Percentiles rank a stretch among this genome's conserved stretches.
These are phyloP conservation scores for Lepus timidus DNA, from an alignment of 2,113 vertebrate genomes.

Conservation along the genomic window DNA sequence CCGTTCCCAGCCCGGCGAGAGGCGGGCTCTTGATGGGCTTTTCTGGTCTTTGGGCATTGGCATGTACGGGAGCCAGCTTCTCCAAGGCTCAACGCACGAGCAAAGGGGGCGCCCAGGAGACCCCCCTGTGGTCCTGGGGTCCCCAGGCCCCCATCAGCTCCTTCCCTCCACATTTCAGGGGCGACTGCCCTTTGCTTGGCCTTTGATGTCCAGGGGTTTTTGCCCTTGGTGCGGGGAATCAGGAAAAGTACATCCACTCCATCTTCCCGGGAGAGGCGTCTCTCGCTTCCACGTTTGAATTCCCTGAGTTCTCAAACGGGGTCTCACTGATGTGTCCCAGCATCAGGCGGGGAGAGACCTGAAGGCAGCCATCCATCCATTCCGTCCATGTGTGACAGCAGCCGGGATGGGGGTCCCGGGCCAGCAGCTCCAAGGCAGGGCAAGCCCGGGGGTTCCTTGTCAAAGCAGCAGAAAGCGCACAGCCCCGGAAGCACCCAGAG, in stretches of 20 bases:
- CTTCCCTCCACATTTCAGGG: neutral
- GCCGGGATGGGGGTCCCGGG: neutral
- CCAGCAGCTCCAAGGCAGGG: neutral
- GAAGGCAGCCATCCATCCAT: neutral
- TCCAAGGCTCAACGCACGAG: rapidly evolving
- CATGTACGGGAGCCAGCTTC: neutral
- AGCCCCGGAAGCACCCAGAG: neutral
- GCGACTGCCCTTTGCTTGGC: neutral
- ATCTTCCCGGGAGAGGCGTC: neutral
- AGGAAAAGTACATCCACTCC: neutral
- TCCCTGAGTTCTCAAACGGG: no score
- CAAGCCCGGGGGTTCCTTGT: rapidly evolving
- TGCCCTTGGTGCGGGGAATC: neutral
- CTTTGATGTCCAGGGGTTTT: neutral
- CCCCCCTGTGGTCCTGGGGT: neutral
- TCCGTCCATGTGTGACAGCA: no score
- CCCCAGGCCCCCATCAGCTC: rapidly evolving
- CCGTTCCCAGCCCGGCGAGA: neutral
- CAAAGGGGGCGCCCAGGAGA: neutral
- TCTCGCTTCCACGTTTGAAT: neutral
- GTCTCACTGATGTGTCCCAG: neutral
- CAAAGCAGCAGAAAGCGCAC: rapidly evolving
- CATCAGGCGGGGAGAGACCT: neutral
- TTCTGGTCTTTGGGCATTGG: neutral
- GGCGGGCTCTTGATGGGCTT: neutral